A percentile compares a stretch with the other conserved stretches of the same genome.
phyloP scores from a whole-genome alignment of 1,140 invertebrate species.

The Drosophila triauraria region DNA sequence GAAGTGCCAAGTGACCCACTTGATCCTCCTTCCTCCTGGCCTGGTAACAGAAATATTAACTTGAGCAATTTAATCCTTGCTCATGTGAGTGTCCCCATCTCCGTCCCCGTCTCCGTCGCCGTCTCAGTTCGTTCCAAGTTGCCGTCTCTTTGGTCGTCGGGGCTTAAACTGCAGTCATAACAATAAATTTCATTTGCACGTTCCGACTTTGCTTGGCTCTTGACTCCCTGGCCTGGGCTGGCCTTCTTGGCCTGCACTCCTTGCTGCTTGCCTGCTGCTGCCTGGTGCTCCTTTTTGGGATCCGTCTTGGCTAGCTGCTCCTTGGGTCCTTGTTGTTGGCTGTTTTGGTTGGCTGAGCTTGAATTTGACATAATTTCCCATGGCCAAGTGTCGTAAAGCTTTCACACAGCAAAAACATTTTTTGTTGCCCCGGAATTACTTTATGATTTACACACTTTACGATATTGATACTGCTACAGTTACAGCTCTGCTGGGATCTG shows the following conservation, averaged over 20 bases:
- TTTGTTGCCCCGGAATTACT: conserved; percentile 53
- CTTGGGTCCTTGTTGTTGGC: conserved; percentile 49
- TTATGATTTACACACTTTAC: conserved; percentile 59
- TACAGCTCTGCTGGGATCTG: background rate
- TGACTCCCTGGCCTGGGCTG: conserved; percentile 32
- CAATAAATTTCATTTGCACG: conserved; percentile 77
- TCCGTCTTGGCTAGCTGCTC: conserved; percentile 3
- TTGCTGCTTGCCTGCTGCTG: background rate
- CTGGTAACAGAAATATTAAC: conserved; percentile 48
- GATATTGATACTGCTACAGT: conserved; percentile 36
- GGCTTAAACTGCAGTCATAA: conserved; percentile 77
- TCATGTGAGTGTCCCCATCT: conserved; percentile 25
- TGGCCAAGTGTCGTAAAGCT: conserved; percentile 64
- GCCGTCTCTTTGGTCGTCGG: conserved; percentile 27
- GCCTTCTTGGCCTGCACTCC: conserved; percentile 12
- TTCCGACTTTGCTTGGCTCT: conserved; percentile 58
- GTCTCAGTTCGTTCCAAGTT: conserved; percentile 5
- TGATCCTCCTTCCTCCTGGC: background rate
- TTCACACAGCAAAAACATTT: conserved; percentile 40
- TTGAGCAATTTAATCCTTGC: conserved; percentile 49
- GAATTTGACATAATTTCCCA: conserved; percentile 57
- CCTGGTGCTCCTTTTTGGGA: background rate
- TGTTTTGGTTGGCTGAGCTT: conserved; percentile 52
- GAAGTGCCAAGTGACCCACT: conserved; percentile 12
- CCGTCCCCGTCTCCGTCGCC: background rate